Evolutionary conservation across 2,888 invertebrate genomes (phyloP).

Genomic region (Halictus quadricinctus): DNA sequence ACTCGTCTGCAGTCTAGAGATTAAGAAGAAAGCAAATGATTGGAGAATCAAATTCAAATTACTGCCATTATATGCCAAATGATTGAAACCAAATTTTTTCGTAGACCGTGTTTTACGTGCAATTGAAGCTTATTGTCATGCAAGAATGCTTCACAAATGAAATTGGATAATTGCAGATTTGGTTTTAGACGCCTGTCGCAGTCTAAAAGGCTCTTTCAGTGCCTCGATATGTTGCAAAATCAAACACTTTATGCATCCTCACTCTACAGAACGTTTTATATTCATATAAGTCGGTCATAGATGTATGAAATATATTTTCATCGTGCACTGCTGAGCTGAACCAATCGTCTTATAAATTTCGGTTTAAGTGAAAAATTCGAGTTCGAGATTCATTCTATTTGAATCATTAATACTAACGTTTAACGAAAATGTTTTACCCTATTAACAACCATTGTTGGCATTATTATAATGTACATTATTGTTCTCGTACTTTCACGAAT

Average conservation of each 20-base stretch:
- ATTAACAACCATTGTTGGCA: neutral
- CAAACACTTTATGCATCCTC: conserved; percentile 20
- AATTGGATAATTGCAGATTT: conserved; percentile 17
- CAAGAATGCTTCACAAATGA: conserved; percentile 14
- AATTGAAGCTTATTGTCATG: conserved; percentile 32
- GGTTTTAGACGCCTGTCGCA: conserved; percentile 4
- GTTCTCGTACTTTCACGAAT: neutral
- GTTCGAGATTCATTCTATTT: neutral
- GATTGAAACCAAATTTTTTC: conserved; percentile 37
- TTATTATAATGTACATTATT: neutral
- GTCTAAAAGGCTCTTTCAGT: neutral
- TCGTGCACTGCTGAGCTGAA: conserved; percentile 4
- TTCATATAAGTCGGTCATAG: conserved; percentile 5
- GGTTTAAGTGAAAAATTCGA: neutral
- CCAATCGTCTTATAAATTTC: neutral
- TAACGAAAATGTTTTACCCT: neutral
- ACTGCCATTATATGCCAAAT: conserved; percentile 78
- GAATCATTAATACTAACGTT: conserved; percentile 1
- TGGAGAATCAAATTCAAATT: conserved; percentile 58
- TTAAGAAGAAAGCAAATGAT: conserved; percentile 46
- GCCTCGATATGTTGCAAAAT: conserved; percentile 13
- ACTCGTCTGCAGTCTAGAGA: conserved; percentile 22
- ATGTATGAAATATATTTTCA: conserved; percentile 13
- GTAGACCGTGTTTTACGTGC: conserved; percentile 21
- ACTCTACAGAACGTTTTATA: conserved; percentile 1